These are phyloP conservation scores for Artemisiospiza belli DNA, from an alignment of 2,113 vertebrate species.

Conservation along the genomic window DNA sequence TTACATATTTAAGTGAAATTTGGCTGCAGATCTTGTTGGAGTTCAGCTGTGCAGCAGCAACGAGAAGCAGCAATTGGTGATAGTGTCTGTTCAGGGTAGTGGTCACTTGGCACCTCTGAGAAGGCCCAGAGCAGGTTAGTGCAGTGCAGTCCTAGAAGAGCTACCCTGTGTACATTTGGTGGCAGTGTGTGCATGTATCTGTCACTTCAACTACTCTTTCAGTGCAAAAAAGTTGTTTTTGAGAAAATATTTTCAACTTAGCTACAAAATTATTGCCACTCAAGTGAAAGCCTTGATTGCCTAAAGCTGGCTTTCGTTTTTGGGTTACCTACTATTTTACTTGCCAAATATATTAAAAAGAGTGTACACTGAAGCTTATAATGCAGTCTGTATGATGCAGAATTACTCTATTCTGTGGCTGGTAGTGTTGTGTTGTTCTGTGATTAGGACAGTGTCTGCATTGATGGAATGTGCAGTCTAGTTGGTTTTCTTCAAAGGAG, in stretches of 20 bases:
- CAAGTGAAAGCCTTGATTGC: not conserved
- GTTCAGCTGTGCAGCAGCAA: not conserved
- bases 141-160: not conserved
- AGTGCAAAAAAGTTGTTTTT: not conserved
- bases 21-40: not conserved
- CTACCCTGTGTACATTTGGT: not conserved
- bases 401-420: not conserved
- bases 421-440: accelerated
- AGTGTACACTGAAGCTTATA: not conserved
- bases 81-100: not conserved
- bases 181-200: accelerated
- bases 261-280: not conserved
- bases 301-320: not conserved
- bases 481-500: not conserved
- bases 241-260: not conserved
- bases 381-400: not conserved
- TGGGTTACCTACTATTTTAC: not conserved
- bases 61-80: not conserved
- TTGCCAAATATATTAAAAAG: not conserved
- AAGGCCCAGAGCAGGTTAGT: not conserved
- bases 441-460: not conserved
- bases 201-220: not conserved
- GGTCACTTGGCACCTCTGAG: not conserved
- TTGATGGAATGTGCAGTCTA: not conserved
- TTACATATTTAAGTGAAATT: not conserved